These are phyloP conservation scores for Frieseomelitta varia DNA, from an alignment of 1,140 invertebrate genomes.

Conservation along the genomic window DNA sequence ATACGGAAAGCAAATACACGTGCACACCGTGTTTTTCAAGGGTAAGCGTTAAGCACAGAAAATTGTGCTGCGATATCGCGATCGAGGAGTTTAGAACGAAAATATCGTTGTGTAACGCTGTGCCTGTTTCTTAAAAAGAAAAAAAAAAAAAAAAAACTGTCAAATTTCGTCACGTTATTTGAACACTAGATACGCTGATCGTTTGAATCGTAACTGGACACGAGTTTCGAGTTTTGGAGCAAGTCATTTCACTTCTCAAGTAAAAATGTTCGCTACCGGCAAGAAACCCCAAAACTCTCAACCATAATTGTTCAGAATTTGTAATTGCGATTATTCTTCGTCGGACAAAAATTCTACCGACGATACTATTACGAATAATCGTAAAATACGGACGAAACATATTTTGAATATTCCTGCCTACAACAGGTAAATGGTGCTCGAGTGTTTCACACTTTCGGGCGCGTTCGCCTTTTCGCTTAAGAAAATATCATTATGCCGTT, in stretches of 20 bases:
- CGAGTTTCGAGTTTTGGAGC: too few species aligned
- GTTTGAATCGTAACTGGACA: too few species aligned
- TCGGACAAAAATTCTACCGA: too few species aligned
- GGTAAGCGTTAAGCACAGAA: constrained; percentile 26
- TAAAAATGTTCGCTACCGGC: not conserved
- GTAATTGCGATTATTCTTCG: not conserved
- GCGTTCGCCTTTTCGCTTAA: not conserved
- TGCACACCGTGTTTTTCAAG: constrained; percentile 8
- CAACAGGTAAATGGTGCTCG: not conserved
- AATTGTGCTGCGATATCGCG: not conserved
- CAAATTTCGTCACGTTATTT: constrained; percentile 52
- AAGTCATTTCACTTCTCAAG: not conserved
- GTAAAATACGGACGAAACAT: not conserved
- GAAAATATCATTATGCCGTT: constrained; percentile 39
- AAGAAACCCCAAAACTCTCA: too few species aligned
- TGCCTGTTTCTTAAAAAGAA: too few species aligned
- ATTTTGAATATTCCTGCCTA: not conserved
- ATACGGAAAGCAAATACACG: constrained; percentile 45
- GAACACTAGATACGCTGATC: constrained; percentile 53
- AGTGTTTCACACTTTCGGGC: constrained; percentile 16
- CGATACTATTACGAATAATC: not conserved
- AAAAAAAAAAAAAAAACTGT: constrained; percentile 42
- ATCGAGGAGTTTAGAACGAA: too few species aligned
- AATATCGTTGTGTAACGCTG: too few species aligned
- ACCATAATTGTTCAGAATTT: too few species aligned